phyloP scores from a whole-genome alignment of 2,888 invertebrate species.

The Flexamia atlantica region DNA sequence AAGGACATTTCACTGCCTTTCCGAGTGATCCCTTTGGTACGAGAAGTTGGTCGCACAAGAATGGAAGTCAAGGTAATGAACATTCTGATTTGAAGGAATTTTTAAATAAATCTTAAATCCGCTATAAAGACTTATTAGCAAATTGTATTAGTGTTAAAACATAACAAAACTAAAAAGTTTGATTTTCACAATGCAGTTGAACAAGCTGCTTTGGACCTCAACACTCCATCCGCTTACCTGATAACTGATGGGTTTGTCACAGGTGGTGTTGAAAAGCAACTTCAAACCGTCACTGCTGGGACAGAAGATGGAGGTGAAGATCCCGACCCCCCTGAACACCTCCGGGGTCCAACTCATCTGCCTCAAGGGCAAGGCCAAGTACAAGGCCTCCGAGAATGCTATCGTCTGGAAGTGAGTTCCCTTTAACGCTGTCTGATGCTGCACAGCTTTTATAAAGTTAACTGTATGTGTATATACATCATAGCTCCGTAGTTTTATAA shows the following conservation, averaged over 20 bases:
- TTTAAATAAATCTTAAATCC: no score
- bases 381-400: constrained; percentile 99
- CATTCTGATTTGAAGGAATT: no score
- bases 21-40: constrained; percentile 98
- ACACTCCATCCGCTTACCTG: no score
- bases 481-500: no score
- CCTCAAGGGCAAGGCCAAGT: constrained; percentile 99
- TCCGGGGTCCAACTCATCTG: constrained; percentile 99
- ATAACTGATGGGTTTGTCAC: not conserved
- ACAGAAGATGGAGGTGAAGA: constrained; percentile 99
- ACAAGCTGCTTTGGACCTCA: no score
- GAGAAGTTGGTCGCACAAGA: constrained; percentile 98
- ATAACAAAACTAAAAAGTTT: no score
- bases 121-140: no score
- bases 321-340: constrained; percentile 99
- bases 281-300: constrained; percentile 98
- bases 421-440: no score
- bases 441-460: no score
- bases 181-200: no score
- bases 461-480: no score
- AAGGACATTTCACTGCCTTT: constrained; percentile 99
- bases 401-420: constrained; percentile 94
- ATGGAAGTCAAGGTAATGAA: constrained; percentile 96
- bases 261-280: constrained; percentile 94
- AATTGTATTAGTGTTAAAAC: no score